Percentiles rank a stretch among this genome's conserved stretches.
phyloP scores from a whole-genome alignment of 2,888 invertebrate genomes.

The Suillia variegata region DNA sequence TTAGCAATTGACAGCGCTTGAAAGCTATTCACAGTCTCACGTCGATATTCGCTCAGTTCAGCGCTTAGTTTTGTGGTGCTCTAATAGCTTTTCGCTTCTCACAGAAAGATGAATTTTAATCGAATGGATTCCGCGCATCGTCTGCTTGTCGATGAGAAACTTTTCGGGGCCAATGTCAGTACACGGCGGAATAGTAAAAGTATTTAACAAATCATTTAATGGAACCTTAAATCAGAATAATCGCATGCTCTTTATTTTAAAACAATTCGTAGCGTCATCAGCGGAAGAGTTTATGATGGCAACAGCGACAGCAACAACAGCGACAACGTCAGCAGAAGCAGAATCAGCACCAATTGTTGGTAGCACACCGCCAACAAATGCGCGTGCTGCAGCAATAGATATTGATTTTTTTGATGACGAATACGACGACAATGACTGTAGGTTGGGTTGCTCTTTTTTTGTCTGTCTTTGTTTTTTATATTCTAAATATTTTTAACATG shows the following conservation, averaged over 20 bases:
- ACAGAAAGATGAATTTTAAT: slow-evolving; percentile 43
- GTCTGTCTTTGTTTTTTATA: too few relatives aligned
- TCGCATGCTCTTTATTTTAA: too few relatives aligned
- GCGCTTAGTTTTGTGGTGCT: too few relatives aligned
- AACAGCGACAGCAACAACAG: neutral
- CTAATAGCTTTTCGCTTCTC: neutral
- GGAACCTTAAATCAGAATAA: too few relatives aligned
- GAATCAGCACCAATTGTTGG: neutral
- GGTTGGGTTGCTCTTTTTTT: neutral
- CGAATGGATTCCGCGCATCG: slow-evolving; percentile 43
- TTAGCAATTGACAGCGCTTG: too few relatives aligned
- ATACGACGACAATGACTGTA: too few relatives aligned
- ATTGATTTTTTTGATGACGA: slow-evolving; percentile 23
- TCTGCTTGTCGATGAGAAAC: slow-evolving; percentile 34
- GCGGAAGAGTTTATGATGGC: too few relatives aligned
- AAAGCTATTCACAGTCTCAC: too few relatives aligned
- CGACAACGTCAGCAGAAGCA: neutral
- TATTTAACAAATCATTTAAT: neutral
- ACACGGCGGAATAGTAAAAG: neutral
- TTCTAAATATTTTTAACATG: too few relatives aligned
- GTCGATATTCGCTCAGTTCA: too few relatives aligned
- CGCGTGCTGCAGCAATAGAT: neutral
- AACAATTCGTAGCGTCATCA: too few relatives aligned
- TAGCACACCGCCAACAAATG: neutral
- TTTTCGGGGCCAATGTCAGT: slow-evolving; percentile 35